These are phyloP conservation scores for Macrosoma leucophasiata DNA, from an alignment of 2,888 invertebrate species.

Conservation along the genomic window DNA sequence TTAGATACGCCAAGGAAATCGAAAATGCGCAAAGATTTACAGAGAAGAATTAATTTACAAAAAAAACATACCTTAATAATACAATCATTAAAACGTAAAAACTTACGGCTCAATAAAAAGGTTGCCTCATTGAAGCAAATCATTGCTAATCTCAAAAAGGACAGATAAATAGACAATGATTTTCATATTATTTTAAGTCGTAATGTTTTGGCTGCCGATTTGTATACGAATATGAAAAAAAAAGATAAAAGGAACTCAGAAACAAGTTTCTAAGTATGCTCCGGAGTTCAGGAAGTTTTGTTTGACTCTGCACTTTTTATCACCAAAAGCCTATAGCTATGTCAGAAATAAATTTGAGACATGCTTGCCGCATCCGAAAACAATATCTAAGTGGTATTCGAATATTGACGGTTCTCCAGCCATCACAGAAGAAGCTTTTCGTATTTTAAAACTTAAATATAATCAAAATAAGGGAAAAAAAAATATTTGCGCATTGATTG, in stretches of 20 bases:
- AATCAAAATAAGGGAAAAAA: constrained; percentile 7
- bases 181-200: constrained; percentile 3
- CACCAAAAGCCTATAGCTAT: constrained; percentile 23
- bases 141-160: constrained; percentile 8
- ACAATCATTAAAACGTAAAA: constrained; percentile 4
- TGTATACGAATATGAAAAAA: too few relatives aligned
- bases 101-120: constrained; percentile 10
- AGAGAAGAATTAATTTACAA: constrained; percentile 1
- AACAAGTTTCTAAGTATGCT: background rate
- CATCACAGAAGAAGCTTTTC: constrained; percentile 25
- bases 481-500: constrained; percentile 7
- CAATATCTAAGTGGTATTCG: constrained; percentile 23
- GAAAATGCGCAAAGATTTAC: constrained; percentile 1
- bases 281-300: constrained; percentile 5
- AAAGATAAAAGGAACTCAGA: background rate
- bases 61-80: constrained; percentile 1
- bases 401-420: constrained; percentile 22
- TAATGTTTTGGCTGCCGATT: too few relatives aligned
- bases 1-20: constrained; percentile 10
- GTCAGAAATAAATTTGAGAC: constrained; percentile 24
- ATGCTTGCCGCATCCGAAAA: too few relatives aligned
- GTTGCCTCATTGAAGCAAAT: constrained; percentile 5
- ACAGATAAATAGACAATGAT: constrained; percentile 7
- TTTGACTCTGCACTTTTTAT: constrained; percentile 23
- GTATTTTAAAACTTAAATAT: constrained; percentile 19